phyloP scores from a whole-genome alignment of 2,113 vertebrate genomes.

The Lichenostomus cassidix region DNA sequence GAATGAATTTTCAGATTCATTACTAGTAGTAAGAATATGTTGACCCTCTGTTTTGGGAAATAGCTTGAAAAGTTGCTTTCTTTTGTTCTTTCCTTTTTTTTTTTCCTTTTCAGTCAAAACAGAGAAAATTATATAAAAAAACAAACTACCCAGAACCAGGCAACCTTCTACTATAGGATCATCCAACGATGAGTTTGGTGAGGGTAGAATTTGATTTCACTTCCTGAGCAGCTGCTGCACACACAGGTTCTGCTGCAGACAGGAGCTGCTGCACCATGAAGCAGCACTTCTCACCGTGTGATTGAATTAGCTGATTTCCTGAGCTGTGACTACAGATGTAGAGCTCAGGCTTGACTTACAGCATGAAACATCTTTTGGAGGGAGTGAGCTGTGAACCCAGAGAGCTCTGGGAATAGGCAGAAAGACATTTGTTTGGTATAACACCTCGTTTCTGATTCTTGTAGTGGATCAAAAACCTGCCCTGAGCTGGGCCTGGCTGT shows the following conservation, averaged over 20 bases:
- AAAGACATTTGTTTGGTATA: background rate
- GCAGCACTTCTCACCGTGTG: background rate
- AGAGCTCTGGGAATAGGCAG: background rate
- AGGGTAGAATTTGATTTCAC: background rate
- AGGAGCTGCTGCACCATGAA: background rate
- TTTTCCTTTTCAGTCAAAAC: background rate
- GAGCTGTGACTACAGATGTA: background rate
- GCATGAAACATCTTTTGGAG: background rate
- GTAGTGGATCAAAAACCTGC: background rate
- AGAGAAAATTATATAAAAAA: background rate
- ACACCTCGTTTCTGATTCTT: background rate
- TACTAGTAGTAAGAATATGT: background rate
- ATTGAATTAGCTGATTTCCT: background rate
- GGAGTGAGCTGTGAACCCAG: background rate
- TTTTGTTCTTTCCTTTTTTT: no score
- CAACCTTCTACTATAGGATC: background rate
- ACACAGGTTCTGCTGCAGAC: background rate
- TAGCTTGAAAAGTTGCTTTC: background rate
- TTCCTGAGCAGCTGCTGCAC: background rate
- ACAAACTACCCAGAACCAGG: background rate
- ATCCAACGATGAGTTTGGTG: accelerated
- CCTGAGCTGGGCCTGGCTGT: accelerated
- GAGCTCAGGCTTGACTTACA: background rate
- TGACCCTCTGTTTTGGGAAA: background rate
- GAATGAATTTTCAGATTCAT: background rate